phyloP scores from a whole-genome alignment of 2,888 invertebrate species.

The Thysanoteuthis rhombus region DNA sequence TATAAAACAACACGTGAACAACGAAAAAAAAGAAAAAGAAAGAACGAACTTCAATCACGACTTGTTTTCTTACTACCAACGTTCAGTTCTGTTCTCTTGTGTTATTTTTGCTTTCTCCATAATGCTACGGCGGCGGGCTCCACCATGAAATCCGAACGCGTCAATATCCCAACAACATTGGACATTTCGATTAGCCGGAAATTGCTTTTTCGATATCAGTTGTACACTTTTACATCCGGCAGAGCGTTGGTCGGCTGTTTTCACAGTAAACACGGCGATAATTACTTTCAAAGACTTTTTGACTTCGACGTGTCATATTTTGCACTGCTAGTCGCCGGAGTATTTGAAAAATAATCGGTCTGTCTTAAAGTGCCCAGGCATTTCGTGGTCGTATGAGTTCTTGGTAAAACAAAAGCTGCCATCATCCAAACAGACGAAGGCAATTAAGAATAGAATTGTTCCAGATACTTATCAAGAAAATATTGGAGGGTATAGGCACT shows the following conservation, averaged over 20 bases:
- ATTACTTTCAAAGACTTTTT: neutral
- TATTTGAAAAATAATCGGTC: neutral
- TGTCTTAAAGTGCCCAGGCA: neutral
- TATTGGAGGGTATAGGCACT: neutral
- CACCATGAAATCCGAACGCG: neutral
- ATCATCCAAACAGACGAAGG: neutral
- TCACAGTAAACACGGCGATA: neutral
- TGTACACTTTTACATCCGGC: neutral
- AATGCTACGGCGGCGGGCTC: neutral
- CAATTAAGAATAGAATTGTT: neutral
- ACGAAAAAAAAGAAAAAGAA: too few relatives aligned
- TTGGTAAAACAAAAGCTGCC: neutral
- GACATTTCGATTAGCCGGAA: constrained; percentile 12
- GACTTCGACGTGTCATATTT: neutral
- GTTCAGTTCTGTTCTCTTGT: too few relatives aligned
- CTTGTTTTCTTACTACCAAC: too few relatives aligned
- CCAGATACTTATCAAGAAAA: neutral
- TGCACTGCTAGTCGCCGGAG: neutral
- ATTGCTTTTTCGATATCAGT: neutral
- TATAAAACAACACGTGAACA: neutral
- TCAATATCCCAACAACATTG: neutral
- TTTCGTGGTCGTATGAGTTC: neutral
- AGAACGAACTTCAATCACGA: neutral
- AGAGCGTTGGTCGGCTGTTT: neutral
- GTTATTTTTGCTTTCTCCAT: neutral